Base-by-base conservation (phyloP, 2,888 invertebrate genomes). In the Parelbella ahira region DNA sequence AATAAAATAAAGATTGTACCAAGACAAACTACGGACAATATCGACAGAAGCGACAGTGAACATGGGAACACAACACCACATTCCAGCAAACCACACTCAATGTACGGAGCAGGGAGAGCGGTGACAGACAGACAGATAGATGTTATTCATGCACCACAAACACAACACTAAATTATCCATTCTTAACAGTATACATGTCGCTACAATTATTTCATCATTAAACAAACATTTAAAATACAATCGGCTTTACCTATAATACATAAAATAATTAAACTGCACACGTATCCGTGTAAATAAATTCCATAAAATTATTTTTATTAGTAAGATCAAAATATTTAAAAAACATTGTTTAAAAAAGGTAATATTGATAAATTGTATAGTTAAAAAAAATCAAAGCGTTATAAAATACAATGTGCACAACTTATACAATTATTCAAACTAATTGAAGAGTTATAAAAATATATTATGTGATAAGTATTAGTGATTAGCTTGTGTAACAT, bases 141-240 rank as follows among this genome's bases (percentile, higher is more conserved):
- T 87, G 87, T 87, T 87, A 87, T 87, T 87, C 87, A 84, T 87
- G 87, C 87, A 87, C 87, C 86, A 82, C 76, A 63, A 59, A 65
- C 60, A 73, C 68, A 66, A 69, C 53, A 57, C 45, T 52, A 42
- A 38, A 41, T 44, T 50, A 38, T 49, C 48, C 44, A 49, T 37
- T 49, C 28, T 29, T 36, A n/a, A n/a, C n/a, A n/a, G 10, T 12
- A 10, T 24, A 21, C 12, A 39, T 15, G 24, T 3, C 30, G 29
- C 38, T 42, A n/a, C n/a, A n/a, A n/a, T n/a, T n/a, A n/a, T n/a
- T n/a, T n/a, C n/a, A n/a, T n/a, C n/a, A n/a, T n/a, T n/a, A n/a
- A n/a, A n/a, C n/a, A n/a, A n/a, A n/a, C n/a, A n/a, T n/a, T n/a
- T n/a, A n/a, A n/a, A n/a, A n/a, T n/a, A n/a, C n/a, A n/a, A n/a